Percentiles rank a stretch among this genome's conserved stretches.
These are phyloP conservation scores for Nomada ferruginata DNA, from an alignment of 2,888 invertebrate species.

Conservation along the genomic window DNA sequence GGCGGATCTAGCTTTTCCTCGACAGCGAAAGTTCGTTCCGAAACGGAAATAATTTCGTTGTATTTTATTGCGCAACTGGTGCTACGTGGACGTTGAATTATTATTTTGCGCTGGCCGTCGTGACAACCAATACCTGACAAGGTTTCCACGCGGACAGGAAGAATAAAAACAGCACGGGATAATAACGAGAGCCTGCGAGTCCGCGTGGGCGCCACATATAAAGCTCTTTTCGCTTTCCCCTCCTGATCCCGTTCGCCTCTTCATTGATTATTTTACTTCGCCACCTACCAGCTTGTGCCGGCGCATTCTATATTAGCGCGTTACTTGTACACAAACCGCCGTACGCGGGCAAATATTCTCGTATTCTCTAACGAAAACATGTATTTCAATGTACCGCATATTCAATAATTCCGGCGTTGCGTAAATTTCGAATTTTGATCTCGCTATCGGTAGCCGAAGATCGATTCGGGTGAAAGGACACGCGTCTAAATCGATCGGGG, in stretches of 20 bases:
- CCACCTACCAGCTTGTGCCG: constrained; percentile 52
- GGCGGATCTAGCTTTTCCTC: no score
- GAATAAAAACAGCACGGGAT: constrained; percentile 56
- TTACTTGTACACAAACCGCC: constrained; percentile 24
- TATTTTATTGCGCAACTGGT: no score
- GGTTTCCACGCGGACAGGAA: constrained; percentile 37
- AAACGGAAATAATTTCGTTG: no score
- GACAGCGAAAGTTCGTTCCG: no score
- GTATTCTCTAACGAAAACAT: constrained; percentile 3
- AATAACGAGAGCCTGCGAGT: constrained; percentile 50
- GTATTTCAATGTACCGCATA: constrained; percentile 27
- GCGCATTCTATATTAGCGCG: constrained; percentile 43
- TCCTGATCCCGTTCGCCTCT: constrained; percentile 57
- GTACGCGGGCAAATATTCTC: constrained; percentile 25
- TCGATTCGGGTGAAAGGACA: not conserved
- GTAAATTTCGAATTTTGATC: not conserved
- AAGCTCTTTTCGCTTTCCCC: constrained; percentile 57
- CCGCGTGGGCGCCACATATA: constrained; percentile 67
- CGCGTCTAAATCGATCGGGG: not conserved
- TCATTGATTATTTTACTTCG: constrained; percentile 75
- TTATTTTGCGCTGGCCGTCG: not conserved
- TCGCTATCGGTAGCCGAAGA: not conserved
- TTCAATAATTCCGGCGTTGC: not conserved
- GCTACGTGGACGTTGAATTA: not conserved
- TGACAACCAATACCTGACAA: constrained; percentile 50